A percentile compares a stretch with the other conserved stretches of the same genome.
Conservation (phyloP, 1,140 invertebrate species). For the Semibalanus balanoides region DNA sequence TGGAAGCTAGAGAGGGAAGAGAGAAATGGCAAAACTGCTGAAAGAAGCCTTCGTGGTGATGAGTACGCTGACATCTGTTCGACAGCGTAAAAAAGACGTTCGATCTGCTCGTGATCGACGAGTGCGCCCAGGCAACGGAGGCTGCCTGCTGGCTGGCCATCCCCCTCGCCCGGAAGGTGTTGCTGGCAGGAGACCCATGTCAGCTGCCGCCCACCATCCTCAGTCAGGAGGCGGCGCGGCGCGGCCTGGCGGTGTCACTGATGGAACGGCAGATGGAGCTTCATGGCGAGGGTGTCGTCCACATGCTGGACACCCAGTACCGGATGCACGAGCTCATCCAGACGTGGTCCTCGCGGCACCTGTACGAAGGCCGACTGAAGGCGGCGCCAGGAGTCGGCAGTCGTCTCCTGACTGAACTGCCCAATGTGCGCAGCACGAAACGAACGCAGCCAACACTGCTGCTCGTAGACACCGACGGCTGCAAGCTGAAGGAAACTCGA, state of each 20-base stretch:
- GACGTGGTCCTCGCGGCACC: slow-evolving; percentile 37
- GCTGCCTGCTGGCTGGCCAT: slow-evolving; percentile 45
- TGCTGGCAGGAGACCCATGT: slow-evolving; percentile 45
- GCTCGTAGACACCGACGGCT: slow-evolving; percentile 42
- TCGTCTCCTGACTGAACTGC: slow-evolving; percentile 37
- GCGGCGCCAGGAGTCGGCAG: slow-evolving; percentile 36
- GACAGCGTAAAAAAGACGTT: slow-evolving; percentile 36
- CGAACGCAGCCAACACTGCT: slow-evolving; percentile 29
- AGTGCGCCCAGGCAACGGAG: slow-evolving; percentile 44
- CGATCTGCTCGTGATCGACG: slow-evolving; percentile 43
- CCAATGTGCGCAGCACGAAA: slow-evolving; percentile 28
- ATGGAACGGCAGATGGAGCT: slow-evolving; percentile 42
- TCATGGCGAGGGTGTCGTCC: slow-evolving; percentile 30
- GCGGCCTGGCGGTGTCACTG: slow-evolving; percentile 38
- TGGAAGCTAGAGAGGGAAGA: background rate
- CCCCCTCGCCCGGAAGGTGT: slow-evolving; percentile 32
- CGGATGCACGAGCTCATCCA: slow-evolving; percentile 46
- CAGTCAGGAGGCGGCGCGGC: slow-evolving; percentile 27
- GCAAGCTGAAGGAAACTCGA: slow-evolving; percentile 35
- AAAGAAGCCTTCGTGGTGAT: slow-evolving; percentile 28
- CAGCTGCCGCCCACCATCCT: slow-evolving; percentile 46
- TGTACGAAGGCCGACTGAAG: slow-evolving; percentile 35
- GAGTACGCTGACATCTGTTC: slow-evolving; percentile 36
- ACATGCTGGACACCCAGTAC: slow-evolving; percentile 42
- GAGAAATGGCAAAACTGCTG: background rate